Evolutionary conservation across 2,113 vertebrate genomes (phyloP).

Genomic region (Thinocorus orbignyianus): DNA sequence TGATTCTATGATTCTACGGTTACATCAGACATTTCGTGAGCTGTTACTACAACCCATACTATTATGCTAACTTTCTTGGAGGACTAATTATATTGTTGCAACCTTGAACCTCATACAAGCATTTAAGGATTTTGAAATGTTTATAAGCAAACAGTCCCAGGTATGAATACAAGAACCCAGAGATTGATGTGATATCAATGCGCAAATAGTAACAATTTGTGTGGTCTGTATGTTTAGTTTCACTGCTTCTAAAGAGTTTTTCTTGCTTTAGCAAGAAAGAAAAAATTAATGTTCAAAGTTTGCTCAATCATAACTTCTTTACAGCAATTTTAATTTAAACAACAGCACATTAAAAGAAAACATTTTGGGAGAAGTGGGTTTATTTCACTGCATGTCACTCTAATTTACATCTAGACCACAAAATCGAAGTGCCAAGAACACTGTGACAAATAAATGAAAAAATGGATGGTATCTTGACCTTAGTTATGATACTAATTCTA

Average conservation of each 20-base stretch:
- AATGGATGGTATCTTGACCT: background rate
- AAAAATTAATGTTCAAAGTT: background rate
- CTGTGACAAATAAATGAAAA: background rate
- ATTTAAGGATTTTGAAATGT: background rate
- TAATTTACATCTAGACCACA: background rate
- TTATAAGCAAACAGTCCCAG: background rate
- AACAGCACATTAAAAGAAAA: background rate
- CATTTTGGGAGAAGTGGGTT: background rate
- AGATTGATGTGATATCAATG: background rate
- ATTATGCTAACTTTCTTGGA: background rate
- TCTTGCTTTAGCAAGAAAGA: background rate
- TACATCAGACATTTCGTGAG: background rate
- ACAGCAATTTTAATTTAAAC: background rate
- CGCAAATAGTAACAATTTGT: background rate
- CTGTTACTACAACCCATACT: background rate
- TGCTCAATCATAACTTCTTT: background rate
- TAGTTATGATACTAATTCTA: background rate
- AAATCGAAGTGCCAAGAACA: background rate
- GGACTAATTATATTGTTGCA: background rate
- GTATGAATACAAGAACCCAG: background rate
- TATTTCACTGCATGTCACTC: background rate
- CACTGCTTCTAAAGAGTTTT: background rate
- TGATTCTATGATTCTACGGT: too few relatives aligned
- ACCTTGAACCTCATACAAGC: background rate
- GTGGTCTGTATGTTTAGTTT: background rate